Conservation (phyloP, 2,113 vertebrate species). For the Pelodiscus sinensis region DNA sequence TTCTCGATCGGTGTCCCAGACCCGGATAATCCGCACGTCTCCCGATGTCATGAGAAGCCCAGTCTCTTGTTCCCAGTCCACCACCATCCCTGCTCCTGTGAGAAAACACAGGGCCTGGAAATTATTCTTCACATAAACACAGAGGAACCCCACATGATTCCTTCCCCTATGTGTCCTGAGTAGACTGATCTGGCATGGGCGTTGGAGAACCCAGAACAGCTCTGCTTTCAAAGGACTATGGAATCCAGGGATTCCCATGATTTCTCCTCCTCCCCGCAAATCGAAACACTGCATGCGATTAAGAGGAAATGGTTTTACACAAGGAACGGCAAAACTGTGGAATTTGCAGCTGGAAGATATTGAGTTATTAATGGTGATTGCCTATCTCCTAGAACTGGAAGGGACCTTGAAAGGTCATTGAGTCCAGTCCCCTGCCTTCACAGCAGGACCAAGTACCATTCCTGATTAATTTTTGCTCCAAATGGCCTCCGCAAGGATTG, state of each 20-base stretch:
- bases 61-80: conserved; percentile 98
- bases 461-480: too few relatives aligned
- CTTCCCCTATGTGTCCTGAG: fast-evolving
- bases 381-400: too few relatives aligned
- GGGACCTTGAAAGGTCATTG: too few relatives aligned
- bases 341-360: background rate
- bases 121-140: fast-evolving
- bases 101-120: background rate
- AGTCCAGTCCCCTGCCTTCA: too few relatives aligned
- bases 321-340: background rate
- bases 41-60: conserved; percentile 97
- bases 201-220: background rate
- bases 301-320: background rate
- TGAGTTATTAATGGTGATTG: too few relatives aligned
- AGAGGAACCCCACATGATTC: background rate
- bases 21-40: conserved; percentile 92
- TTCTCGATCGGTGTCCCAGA: conserved; percentile 97
- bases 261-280: fast-evolving
- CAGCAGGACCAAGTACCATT: too few relatives aligned
- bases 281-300: background rate
- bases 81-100: conserved; percentile 95
- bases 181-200: fast-evolving
- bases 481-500: too few relatives aligned
- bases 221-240: fast-evolving
- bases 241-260: fast-evolving